A percentile compares a stretch with the other conserved stretches of the same genome.
Evolutionary conservation across 2,113 vertebrate species (phyloP).

Genomic region (Mesitornis unicolor): DNA sequence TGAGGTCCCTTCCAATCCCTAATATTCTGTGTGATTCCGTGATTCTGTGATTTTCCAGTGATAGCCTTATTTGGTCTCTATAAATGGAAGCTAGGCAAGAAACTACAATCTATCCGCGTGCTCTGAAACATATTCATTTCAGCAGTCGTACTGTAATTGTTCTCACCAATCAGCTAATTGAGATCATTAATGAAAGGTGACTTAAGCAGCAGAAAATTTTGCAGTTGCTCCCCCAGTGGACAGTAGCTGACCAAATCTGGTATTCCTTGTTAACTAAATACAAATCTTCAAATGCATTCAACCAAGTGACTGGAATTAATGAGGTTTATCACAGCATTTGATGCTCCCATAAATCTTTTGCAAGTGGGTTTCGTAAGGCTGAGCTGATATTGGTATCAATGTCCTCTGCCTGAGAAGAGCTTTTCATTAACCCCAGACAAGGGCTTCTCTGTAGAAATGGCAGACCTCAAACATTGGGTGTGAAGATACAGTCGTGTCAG

Average conservation of each 20-base stretch:
- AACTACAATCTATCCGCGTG: not conserved
- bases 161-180: constrained; percentile 11
- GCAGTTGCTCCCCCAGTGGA: not conserved
- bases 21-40: no score
- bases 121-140: constrained; percentile 32
- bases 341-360: not conserved
- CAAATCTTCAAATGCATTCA: not conserved
- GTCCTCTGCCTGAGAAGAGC: not conserved
- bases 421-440: not conserved
- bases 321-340: not conserved
- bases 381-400: not conserved
- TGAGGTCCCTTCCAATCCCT: no score
- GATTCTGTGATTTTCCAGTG: constrained; percentile 7
- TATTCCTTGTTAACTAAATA: not conserved
- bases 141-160: not conserved
- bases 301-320: not conserved
- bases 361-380: not conserved
- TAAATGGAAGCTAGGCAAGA: not conserved
- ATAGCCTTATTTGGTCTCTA: not conserved
- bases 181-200: constrained; percentile 19
- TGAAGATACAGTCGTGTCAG: not conserved
- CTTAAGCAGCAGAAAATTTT: not conserved
- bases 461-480: not conserved
- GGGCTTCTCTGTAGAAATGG: not conserved
- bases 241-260: not conserved